Evolutionary conservation across 1,140 invertebrate species (phyloP).

Genomic region (Drosophila guanche): DNA sequence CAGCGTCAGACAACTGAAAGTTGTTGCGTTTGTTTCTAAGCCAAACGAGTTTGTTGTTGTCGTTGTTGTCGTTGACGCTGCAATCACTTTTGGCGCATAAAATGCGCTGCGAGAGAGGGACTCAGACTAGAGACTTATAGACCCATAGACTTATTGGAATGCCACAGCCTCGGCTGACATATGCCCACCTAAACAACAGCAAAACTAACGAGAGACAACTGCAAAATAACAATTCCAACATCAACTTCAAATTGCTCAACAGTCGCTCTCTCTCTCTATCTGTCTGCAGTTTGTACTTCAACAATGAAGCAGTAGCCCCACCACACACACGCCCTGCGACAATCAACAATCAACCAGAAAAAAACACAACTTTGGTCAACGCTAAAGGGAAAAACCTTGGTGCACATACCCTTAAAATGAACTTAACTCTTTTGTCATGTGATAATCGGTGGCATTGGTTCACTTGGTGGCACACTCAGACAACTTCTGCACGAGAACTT

Average conservation of each 20-base stretch:
- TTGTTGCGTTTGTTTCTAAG: constrained; percentile 70
- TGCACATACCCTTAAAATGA: constrained; percentile 19
- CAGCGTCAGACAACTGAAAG: constrained; percentile 66
- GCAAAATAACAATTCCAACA: constrained; percentile 39
- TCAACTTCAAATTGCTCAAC: constrained; percentile 57
- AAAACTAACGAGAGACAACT: constrained; percentile 2
- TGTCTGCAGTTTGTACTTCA: neutral
- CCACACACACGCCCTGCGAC: constrained; percentile 39
- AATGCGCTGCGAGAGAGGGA: constrained; percentile 33
- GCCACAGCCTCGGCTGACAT: constrained; percentile 8
- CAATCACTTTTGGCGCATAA: constrained; percentile 67
- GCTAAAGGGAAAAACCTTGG: constrained; percentile 46
- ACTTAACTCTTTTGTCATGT: constrained; percentile 3
- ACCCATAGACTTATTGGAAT: constrained; percentile 56
- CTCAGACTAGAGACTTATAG: constrained; percentile 52
- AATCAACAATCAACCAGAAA: constrained; percentile 22
- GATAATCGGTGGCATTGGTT: constrained; percentile 15
- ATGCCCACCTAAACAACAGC: too few species aligned
- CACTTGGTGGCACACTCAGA: constrained; percentile 3
- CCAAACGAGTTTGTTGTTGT: constrained; percentile 70
- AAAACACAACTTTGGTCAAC: constrained; percentile 49
- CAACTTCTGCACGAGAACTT: too few species aligned
- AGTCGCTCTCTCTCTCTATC: neutral
- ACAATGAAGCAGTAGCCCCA: neutral
- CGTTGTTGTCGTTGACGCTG: constrained; percentile 51